These are phyloP conservation scores for Allophyes oxyacanthae DNA, from an alignment of 2,888 invertebrate genomes.

Conservation along the genomic window DNA sequence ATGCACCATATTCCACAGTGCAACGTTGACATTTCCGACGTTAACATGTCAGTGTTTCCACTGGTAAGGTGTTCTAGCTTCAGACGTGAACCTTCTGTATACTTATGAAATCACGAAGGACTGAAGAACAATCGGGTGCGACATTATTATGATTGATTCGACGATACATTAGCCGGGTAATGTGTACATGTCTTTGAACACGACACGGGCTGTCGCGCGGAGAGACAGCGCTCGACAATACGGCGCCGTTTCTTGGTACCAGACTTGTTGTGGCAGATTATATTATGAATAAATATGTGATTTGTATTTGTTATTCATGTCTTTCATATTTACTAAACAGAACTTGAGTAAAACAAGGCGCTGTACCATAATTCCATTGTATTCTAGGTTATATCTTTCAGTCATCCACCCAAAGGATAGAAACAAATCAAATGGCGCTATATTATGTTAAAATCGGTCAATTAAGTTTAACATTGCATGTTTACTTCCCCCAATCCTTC, in stretches of 20 bases:
- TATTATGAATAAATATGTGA: conserved; percentile 6
- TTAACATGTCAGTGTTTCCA: not conserved
- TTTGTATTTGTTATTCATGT: not conserved
- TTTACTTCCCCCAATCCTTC: too few relatives aligned
- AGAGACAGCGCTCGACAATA: conserved; percentile 17
- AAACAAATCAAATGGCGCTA: too few relatives aligned
- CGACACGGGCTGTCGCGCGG: conserved; percentile 30
- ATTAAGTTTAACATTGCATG: too few relatives aligned
- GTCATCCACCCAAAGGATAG: too few relatives aligned
- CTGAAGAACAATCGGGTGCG: conserved; percentile 30
- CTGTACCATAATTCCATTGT: not conserved
- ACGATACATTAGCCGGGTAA: conserved; percentile 49
- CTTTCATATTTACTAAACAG: conserved; percentile 2
- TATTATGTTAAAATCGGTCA: too few relatives aligned
- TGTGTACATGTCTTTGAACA: conserved; percentile 31
- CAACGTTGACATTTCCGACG: too few relatives aligned
- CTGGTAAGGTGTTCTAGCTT: too few relatives aligned
- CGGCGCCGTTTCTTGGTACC: conserved; percentile 35
- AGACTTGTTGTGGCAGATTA: not conserved
- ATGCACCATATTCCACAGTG: too few relatives aligned
- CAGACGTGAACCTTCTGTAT: not conserved
- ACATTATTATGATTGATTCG: conserved; percentile 51
- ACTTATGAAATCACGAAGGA: not conserved
- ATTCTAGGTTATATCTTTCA: too few relatives aligned
- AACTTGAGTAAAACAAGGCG: not conserved